A percentile compares a stretch with the other conserved stretches of the same genome.
phyloP scores from a whole-genome alignment of 2,797 vertebrate genomes.

The Pyrrhura leucotis region DNA sequence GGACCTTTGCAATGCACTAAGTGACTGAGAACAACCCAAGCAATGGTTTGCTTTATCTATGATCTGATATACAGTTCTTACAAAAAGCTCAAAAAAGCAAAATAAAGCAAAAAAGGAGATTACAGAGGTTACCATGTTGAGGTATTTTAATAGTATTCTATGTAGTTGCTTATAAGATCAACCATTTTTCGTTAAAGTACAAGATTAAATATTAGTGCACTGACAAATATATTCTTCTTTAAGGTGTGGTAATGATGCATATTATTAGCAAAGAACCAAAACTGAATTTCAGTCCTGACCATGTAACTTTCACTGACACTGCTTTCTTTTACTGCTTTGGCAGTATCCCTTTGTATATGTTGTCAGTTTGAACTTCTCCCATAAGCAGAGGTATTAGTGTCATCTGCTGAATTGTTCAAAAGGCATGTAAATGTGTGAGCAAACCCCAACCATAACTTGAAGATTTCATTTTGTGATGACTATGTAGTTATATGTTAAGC shows the following conservation, averaged over 20 bases:
- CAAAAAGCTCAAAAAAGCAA: background rate
- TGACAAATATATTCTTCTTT: conserved; percentile 13
- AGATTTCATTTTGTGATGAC: background rate
- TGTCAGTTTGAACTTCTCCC: conserved; percentile 9
- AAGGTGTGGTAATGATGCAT: background rate
- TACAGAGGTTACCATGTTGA: background rate
- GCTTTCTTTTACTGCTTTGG: background rate
- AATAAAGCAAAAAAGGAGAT: background rate
- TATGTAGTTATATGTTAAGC: background rate
- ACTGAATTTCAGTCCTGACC: conserved; percentile 44
- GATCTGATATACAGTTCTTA: background rate
- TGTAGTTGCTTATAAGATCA: background rate
- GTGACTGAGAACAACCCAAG: background rate
- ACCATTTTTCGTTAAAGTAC: background rate
- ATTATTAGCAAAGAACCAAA: conserved; percentile 32
- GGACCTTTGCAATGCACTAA: background rate
- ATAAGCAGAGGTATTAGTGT: conserved; percentile 21
- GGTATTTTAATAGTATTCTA: background rate
- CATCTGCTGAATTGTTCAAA: background rate
- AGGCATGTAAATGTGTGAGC: background rate
- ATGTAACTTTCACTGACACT: conserved; percentile 27
- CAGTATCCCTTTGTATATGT: conserved; percentile 3
- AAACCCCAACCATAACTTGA: background rate
- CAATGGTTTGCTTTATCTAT: background rate
- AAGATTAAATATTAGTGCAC: background rate